Base-by-base conservation (phyloP, 2,888 invertebrate species). In the Nemotelus pantherinus region DNA sequence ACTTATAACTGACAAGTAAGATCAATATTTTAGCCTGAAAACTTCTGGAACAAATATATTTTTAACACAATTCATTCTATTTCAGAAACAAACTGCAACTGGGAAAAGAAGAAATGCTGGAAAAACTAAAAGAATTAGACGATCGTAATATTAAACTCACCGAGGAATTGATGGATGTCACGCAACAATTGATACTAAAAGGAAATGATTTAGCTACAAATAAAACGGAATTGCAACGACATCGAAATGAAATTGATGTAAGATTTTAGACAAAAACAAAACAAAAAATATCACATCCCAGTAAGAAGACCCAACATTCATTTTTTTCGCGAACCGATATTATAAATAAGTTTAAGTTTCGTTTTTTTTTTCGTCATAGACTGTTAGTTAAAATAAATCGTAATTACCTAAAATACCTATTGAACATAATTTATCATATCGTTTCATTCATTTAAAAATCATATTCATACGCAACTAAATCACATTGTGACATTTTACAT, bases 1-100 rank as follows among this genome's bases (percentile, higher is more conserved):
- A 81, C 85, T 92, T 78, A 91, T 92, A 84, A 89, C 91, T 77
- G 90, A 93, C 84, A 90, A 90, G 90, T 92, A 86, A 87, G 87
- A 58, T 53, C 53, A 7, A 25, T 7, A 58, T 58, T 58, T 25
- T 25, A 25, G 25, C 25, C 25, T 25, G 25, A 25, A 25, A 25
- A 25, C 25, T 25, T 25, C 25, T 25, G 25, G 25, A 25, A 25
- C 25, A 25, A 25, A 25, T 25, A 1, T 25, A 25, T 25, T 25
- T 25, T 25, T 25, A 25, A 25, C 25, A 25, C 25, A 25, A 25
- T 25, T 25, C 25, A 25, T 25, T 25, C 25, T 25, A 25, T 81
- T 79, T 4, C 67, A 87, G 87, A 81, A 87, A 87, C 81, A 87
- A 86, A 82, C 81, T 87, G 58, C 87, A 87, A 79, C 84, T 87